Evolutionary conservation across 2,797 vertebrate species (phyloP).

Genomic region (Numenius phaeopus): DNA sequence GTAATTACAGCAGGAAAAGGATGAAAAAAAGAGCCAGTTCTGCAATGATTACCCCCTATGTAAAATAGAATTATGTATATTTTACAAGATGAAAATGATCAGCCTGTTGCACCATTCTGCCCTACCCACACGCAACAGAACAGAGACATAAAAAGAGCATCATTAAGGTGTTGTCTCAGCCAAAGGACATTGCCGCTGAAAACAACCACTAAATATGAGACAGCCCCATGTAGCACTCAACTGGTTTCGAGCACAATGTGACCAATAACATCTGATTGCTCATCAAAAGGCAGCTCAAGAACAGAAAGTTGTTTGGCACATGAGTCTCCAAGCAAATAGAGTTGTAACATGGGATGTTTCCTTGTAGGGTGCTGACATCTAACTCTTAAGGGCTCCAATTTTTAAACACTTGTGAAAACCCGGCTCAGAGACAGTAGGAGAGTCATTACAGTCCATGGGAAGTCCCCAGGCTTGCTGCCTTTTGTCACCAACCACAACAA

Average conservation of each 20-base stretch:
- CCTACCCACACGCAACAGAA: rapidly evolving
- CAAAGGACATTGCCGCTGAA: background rate
- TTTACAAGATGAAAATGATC: slow-evolving; percentile 30
- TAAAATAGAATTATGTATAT: slow-evolving; percentile 4
- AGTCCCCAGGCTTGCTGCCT: background rate
- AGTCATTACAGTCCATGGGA: background rate
- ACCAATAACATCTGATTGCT: background rate
- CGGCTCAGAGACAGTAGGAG: background rate
- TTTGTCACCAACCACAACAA: background rate
- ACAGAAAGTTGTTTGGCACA: background rate
- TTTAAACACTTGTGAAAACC: background rate
- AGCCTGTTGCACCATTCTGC: background rate
- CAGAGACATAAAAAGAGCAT: background rate
- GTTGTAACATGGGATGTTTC: background rate
- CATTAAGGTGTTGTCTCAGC: background rate
- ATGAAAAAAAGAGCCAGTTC: background rate
- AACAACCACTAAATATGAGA: background rate
- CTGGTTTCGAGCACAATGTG: background rate
- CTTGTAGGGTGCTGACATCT: background rate
- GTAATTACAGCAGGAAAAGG: slow-evolving; percentile 51
- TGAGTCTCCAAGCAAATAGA: background rate
- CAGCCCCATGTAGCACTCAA: background rate
- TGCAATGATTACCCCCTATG: background rate
- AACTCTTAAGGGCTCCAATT: background rate
- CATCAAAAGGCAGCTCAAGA: background rate